Percentiles rank a stretch among this genome's conserved stretches.
Conservation (phyloP, 2,113 vertebrate genomes). For the Pachycephala philippinensis region DNA sequence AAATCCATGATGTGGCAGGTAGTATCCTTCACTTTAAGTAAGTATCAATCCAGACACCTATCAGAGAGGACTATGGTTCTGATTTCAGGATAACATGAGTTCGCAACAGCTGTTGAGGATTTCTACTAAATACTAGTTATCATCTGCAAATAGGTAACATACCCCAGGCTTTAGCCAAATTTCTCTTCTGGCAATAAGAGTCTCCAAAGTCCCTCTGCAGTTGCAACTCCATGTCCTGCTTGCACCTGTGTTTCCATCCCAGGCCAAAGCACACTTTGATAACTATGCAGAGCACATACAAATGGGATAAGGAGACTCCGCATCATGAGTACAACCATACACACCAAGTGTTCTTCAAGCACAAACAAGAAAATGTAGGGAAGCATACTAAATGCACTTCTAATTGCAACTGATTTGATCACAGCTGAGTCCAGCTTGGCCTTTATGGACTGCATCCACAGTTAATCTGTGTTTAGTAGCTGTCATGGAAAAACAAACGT, state of each 20-base stretch:
- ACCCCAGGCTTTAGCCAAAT: not conserved
- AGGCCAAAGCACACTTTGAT: fast-evolving
- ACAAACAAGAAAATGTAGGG: fast-evolving
- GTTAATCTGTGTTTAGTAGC: not conserved
- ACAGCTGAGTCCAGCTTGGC: not conserved
- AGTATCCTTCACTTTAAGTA: not conserved
- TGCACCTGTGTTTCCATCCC: not conserved
- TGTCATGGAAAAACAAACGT: not conserved
- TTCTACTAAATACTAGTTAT: not conserved
- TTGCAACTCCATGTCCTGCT: not conserved
- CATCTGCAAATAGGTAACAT: not conserved
- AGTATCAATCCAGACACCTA: not conserved
- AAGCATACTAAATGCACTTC: not conserved
- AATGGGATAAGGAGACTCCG: not conserved
- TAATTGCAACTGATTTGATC: not conserved
- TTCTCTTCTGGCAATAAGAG: not conserved
- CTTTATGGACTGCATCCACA: not conserved
- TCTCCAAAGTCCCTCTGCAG: not conserved
- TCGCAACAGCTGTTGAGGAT: not conserved
- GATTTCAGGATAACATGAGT: not conserved
- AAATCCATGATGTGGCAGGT: not conserved
- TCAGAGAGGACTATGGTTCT: not conserved
- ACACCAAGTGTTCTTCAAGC: not conserved
- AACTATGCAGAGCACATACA: not conserved
- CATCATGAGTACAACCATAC: not conserved